Percentiles rank a stretch among this genome's conserved stretches.
Conservation (phyloP, 2,888 invertebrate species). For the Dicycla oo region DNA sequence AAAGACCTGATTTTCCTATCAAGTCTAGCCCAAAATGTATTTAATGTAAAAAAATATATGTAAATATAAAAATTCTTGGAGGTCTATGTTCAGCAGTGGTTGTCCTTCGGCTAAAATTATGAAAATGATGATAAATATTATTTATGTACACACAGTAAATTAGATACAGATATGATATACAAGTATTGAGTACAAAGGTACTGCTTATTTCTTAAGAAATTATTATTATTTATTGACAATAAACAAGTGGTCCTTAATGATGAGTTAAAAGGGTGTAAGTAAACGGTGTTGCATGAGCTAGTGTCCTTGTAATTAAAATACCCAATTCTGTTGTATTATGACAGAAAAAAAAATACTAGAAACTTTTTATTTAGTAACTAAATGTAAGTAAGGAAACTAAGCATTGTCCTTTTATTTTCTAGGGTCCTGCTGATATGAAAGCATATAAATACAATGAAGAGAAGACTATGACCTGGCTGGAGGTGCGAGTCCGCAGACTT, state of each 20-base stretch:
- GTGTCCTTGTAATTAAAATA: neutral
- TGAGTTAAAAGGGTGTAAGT: too few species aligned
- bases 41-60: neutral
- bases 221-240: neutral
- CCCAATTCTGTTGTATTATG: neutral
- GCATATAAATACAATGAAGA: conserved; percentile 96
- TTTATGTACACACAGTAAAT: too few species aligned
- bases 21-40: neutral
- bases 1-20: neutral
- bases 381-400: neutral
- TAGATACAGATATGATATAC: too few species aligned
- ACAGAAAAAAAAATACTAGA: neutral
- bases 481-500: conserved; percentile 92
- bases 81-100: too few species aligned
- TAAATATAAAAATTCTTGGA: neutral
- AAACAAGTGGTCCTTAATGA: too few species aligned
- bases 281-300: neutral
- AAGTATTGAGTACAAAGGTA: too few species aligned
- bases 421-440: conserved; percentile 92
- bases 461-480: conserved; percentile 94
- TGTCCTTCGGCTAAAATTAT: too few species aligned
- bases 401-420: neutral
- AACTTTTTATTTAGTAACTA: neutral
- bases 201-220: too few species aligned
- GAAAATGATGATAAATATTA: too few species aligned